phyloP scores from a whole-genome alignment of 2,888 invertebrate genomes.

The Acanthococcus lagerstroemiae region DNA sequence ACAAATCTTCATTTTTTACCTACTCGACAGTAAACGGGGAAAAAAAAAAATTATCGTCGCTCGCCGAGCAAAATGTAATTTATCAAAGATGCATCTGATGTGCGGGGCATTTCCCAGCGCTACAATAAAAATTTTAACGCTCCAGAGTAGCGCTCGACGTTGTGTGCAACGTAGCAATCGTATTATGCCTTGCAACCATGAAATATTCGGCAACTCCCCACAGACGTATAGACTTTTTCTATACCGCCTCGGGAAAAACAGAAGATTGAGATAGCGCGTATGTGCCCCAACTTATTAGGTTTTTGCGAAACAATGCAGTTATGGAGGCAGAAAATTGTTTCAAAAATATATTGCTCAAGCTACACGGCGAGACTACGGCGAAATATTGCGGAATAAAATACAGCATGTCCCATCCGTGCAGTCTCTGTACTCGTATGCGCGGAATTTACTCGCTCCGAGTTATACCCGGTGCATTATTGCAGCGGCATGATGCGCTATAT shows the following conservation, averaged over 20 bases:
- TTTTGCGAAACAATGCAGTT: slow-evolving; percentile 9
- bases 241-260: slow-evolving; percentile 12
- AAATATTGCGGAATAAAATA: not conserved
- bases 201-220: slow-evolving; percentile 17
- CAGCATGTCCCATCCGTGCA: too few species aligned
- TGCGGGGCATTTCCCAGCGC: slow-evolving; percentile 9
- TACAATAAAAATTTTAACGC: slow-evolving; percentile 18
- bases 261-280: slow-evolving; percentile 7
- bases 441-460: too few species aligned
- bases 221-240: slow-evolving; percentile 7
- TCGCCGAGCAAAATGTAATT: slow-evolving; percentile 4
- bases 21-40: not conserved
- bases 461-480: too few species aligned
- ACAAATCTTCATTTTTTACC: not conserved
- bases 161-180: not conserved
- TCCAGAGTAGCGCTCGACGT: not conserved
- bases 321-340: slow-evolving; percentile 11
- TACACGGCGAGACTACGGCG: not conserved
- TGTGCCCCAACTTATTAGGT: slow-evolving; percentile 7
- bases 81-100: slow-evolving; percentile 14
- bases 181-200: slow-evolving; percentile 1
- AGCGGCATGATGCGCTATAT: too few species aligned
- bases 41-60: not conserved
- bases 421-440: too few species aligned
- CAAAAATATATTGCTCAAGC: not conserved